Percentiles rank a stretch among this genome's conserved stretches.
phyloP scores from a whole-genome alignment of 2,888 invertebrate species.

The Sinotaia quadrata region DNA sequence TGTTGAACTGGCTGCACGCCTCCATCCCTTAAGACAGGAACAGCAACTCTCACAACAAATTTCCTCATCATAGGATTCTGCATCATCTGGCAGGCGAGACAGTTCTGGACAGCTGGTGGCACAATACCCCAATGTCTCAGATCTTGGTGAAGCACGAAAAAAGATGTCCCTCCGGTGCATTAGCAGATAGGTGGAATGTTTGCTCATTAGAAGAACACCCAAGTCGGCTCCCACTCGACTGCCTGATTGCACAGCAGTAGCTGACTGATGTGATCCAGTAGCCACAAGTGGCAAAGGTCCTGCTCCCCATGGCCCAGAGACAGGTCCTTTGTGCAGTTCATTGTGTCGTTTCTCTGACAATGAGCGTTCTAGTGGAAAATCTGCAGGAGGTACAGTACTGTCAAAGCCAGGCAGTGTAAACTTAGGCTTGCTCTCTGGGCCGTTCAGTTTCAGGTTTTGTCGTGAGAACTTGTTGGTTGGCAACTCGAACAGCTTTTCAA shows the following conservation, averaged over 20 bases:
- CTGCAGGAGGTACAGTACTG: too few species aligned
- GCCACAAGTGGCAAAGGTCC: not conserved
- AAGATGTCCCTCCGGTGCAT: slow-evolving; percentile 68
- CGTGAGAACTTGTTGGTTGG: too few species aligned
- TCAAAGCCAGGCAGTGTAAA: too few species aligned
- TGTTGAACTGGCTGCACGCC: slow-evolving; percentile 55
- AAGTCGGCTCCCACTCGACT: not conserved
- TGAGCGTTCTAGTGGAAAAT: slow-evolving; percentile 20
- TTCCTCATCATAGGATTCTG: slow-evolving; percentile 23
- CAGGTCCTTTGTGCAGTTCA: too few species aligned
- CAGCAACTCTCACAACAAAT: slow-evolving; percentile 6
- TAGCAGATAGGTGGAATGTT: slow-evolving; percentile 46
- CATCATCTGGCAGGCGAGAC: slow-evolving; percentile 29
- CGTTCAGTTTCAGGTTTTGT: too few species aligned
- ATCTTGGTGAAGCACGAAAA: slow-evolving; percentile 52
- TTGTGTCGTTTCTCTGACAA: slow-evolving; percentile 9
- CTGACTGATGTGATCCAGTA: not conserved
- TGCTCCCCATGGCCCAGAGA: slow-evolving; percentile 15
- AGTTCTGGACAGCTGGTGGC: slow-evolving; percentile 92
- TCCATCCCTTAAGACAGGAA: slow-evolving; percentile 17
- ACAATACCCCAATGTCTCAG: slow-evolving; percentile 16
- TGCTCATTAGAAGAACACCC: slow-evolving; percentile 21
- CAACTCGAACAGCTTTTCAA: too few species aligned
- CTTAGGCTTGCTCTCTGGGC: too few species aligned
- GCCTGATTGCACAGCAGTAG: not conserved